Evolutionary conservation across 2,797 vertebrate species (phyloP), one percentile per base, ranked within the genome.

Genomic region (Prunella strophiata): DNA sequence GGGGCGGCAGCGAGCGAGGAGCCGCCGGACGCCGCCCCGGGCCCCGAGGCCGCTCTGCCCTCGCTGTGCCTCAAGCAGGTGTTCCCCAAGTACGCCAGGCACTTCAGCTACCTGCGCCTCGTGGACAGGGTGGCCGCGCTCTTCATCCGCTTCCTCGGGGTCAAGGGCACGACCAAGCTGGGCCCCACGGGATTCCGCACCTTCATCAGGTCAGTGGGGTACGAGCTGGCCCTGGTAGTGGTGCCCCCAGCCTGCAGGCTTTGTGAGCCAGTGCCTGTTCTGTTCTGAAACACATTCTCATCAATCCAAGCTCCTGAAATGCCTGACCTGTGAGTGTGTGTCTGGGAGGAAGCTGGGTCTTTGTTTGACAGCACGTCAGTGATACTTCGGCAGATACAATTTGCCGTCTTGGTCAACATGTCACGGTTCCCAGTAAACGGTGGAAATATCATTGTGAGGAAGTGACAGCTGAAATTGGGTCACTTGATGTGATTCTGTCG

Each of bases 181-280:
- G 99, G 99, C 2, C 99, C 99, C 1, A 99, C 99, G 0, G 98
- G 98, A 13, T 99, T 99, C 96, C 97, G 99, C 20, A 99, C 98
- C 2, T 99, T 99, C 52, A 98, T 99, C 86, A 99, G 99, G 99
- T 99, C 36, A 93, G 98, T 88, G 7, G 70, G n/a, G 1, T 2
- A 1, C 8, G 9, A 9, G 26, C 32, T 3, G 62, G 11, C 30
- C 30, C 42, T 10, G 10, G 0, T 1, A 5, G 21, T 1, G 38
- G 15, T 2, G 4, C 4, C 47, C 78, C 13, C 11, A 21, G 36
- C 30, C 7, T 3, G 36, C 16, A 14, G 58, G 32, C 7, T 45
- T 16, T 22, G 38, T 8, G 13, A 61, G 70, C 29, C 43, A 2
- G 3, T 32, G 85, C 38, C 6, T 16, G 2, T 11, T 20, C 42